Evolutionary conservation across 2,113 vertebrate species (phyloP).

Genomic region (Sakesphorus luctuosus): DNA sequence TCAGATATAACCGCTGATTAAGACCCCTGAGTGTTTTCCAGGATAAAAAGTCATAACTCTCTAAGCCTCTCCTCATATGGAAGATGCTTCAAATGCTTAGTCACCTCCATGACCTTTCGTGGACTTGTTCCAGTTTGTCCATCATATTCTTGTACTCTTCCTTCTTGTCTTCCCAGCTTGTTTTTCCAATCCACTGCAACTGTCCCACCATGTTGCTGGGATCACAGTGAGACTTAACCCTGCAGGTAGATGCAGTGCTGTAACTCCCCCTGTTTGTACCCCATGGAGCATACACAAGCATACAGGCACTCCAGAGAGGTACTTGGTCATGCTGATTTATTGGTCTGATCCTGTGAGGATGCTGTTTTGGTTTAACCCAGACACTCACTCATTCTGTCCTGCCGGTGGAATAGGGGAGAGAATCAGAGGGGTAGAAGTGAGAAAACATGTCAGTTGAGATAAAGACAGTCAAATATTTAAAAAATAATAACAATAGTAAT

Average conservation of each 20-base stretch:
- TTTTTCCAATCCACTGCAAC: neutral
- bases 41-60: neutral
- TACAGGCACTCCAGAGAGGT: neutral
- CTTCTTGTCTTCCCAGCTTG: neutral
- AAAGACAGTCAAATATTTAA: neutral
- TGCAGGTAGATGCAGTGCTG: neutral
- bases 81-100: neutral
- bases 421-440: neutral
- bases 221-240: neutral
- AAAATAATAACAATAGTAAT: neutral
- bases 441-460: neutral
- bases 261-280: neutral
- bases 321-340: neutral
- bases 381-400: accelerated
- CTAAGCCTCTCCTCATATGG: neutral
- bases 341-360: neutral
- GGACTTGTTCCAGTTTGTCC: neutral
- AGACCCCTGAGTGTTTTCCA: neutral
- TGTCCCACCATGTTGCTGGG: neutral
- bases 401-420: neutral
- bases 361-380: neutral
- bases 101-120: neutral
- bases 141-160: neutral
- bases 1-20: neutral
- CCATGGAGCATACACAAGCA: neutral